Conservation (phyloP, 1,140 invertebrate genomes). For the Cydia amplana region DNA sequence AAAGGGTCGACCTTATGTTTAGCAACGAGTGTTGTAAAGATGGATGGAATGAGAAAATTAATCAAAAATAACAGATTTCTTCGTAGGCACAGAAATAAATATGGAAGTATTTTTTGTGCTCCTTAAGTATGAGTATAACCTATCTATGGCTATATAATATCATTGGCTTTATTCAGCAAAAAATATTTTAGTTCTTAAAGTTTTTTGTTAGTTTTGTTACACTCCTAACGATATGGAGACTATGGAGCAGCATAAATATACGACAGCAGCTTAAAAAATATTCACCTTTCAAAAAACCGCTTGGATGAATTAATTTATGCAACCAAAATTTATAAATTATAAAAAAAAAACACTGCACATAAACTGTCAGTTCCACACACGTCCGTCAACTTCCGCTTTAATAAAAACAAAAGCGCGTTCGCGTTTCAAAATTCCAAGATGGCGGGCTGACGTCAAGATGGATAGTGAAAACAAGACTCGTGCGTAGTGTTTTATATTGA, state of each 20-base stretch:
- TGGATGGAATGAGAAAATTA: too few species aligned
- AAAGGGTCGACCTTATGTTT: too few species aligned
- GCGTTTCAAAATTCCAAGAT: slow-evolving; percentile 16
- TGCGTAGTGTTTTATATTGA: slow-evolving; percentile 16
- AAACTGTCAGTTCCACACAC: background rate
- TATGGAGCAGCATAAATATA: background rate
- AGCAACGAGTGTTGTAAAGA: too few species aligned
- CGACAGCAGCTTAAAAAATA: background rate
- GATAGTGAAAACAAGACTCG: slow-evolving; percentile 6
- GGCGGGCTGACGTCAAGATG: slow-evolving; percentile 27
- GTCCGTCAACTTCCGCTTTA: background rate
- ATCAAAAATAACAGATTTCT: too few species aligned
- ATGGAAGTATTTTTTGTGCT: too few species aligned
- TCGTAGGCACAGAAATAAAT: too few species aligned
- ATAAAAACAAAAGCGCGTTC: slow-evolving; percentile 25
- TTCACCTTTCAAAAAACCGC: background rate
- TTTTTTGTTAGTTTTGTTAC: too few species aligned
- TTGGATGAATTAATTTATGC: background rate
- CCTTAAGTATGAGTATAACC: too few species aligned
- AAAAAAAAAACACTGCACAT: background rate
- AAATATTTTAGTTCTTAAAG: too few species aligned
- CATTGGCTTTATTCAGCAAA: too few species aligned
- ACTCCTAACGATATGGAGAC: too few species aligned
- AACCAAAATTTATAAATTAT: background rate
- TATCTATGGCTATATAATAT: too few species aligned